Conservation (phyloP, 2,888 invertebrate genomes). For the Apantesis nais region DNA sequence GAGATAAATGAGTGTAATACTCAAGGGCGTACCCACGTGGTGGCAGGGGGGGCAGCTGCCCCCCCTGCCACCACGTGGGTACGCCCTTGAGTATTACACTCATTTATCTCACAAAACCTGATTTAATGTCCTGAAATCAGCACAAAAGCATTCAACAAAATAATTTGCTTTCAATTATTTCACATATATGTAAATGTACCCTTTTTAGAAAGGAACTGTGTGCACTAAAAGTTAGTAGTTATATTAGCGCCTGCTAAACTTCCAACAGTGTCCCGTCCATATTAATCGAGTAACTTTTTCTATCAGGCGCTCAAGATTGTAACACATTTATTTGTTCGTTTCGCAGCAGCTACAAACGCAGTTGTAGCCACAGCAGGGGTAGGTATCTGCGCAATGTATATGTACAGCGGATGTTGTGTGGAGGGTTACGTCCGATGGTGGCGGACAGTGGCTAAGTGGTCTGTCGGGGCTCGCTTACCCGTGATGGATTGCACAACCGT, state of each 20-base stretch:
- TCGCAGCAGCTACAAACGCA: conserved; percentile 51
- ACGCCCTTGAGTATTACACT: no score
- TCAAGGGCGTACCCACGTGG: no score
- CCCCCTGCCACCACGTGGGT: no score
- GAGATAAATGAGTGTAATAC: no score
- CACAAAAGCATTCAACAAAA: no score
- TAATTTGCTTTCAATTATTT: no score
- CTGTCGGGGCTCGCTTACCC: conserved; percentile 72
- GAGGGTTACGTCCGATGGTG: conserved; percentile 62
- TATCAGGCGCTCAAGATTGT: conserved; percentile 40
- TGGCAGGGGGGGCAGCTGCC: no score
- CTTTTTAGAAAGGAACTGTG: not conserved
- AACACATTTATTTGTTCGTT: conserved; percentile 55
- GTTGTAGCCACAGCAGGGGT: conserved; percentile 18
- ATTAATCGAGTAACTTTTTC: conserved; percentile 9
- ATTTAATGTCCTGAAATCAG: no score
- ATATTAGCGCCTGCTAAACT: not conserved
- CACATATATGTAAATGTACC: no score
- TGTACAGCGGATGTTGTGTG: conserved; percentile 58
- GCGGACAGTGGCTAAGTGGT: conserved; percentile 77
- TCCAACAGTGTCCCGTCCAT: not conserved
- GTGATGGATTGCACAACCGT: conserved; percentile 71
- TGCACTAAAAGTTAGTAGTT: not conserved
- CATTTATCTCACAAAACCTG: no score
- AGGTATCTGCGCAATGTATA: conserved; percentile 28